Base-by-base conservation (phyloP, 1,140 invertebrate species). In the Plutomurus gul region DNA sequence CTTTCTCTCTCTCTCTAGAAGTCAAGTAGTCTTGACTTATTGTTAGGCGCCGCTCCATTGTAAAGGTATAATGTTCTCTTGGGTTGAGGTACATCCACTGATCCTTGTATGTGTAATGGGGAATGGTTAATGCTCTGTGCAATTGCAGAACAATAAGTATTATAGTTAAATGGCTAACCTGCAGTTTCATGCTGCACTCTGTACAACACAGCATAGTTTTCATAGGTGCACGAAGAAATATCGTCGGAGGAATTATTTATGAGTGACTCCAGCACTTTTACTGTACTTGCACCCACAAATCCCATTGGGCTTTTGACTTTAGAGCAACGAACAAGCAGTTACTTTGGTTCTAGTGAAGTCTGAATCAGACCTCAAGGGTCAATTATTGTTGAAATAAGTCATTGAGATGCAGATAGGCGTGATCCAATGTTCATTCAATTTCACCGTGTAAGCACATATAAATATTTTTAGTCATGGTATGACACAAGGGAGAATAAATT, bases 401-500 rank as follows among this genome's bases (percentile, higher is more conserved):
- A 65, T 65, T 25, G 36, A 65, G 36, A 25, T 30, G n/a, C 30
- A 33, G 13, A 33, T 30, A 65, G 16, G 56, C 1, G n/a, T 33
- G 56, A 65, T 65, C 36, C 30, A 65, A 33, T 65, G n/a, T 49
- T 16, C n/a, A 18, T 49, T 49, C n/a, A 49, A 7, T 49, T 36
- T 65, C n/a, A 8, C n/a, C 39, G n/a, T 43, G 39, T 43, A 43
- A 43, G 39, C n/a, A 10, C 39, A 43, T 43, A 43, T 43, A 43
- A 30, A n/a, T 65, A 65, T 65, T 65, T 30, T 65, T 65, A 27
- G 56, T 33, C 56, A 65, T 65, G 56, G 16, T 30, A 65, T 65
- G 56, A 65, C 56, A 65, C 25, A 65, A 22, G 25, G 25, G 13
- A 51, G 25, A 51, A 18, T 51, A 22, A 51, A n/a, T n/a, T n/a